A percentile compares a stretch with the other conserved stretches of the same genome.
phyloP scores from a whole-genome alignment of 2,113 vertebrate species.

The Platichthys stellatus region DNA sequence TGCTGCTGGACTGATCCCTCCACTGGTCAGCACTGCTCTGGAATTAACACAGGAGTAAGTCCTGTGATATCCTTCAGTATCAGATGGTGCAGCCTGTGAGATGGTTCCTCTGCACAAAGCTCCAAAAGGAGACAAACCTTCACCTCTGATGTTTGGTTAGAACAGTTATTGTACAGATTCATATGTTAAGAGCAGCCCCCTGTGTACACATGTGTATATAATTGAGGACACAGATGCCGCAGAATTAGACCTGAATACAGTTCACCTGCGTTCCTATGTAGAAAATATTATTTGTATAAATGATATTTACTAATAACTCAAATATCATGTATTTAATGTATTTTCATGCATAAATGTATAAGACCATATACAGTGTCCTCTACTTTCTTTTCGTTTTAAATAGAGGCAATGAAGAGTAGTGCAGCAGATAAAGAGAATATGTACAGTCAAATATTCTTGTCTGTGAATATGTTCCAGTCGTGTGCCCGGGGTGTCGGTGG shows the following conservation, averaged over 20 bases:
- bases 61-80: not conserved
- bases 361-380: not conserved
- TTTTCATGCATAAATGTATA: conserved; percentile 12
- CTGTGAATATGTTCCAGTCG: conserved; percentile 4
- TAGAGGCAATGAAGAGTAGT: not conserved
- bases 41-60: conserved; percentile 47
- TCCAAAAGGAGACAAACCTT: too few species aligned
- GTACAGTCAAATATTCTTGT: not conserved
- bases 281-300: not conserved
- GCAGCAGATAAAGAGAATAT: too few species aligned
- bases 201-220: not conserved
- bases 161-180: too few species aligned
- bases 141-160: not conserved
- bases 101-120: not conserved
- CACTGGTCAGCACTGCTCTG: conserved; percentile 56
- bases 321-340: not conserved
- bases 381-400: not conserved
- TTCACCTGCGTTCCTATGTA: not conserved
- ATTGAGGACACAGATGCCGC: not conserved
- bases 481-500: conserved; percentile 20
- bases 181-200: too few species aligned
- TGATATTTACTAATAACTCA: not conserved
- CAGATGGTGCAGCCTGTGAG: not conserved
- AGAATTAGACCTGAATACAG: not conserved
- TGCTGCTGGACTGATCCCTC: conserved; percentile 93